Conservation (phyloP, 2,797 vertebrate genomes). For the Loris lydekkerianus region DNA sequence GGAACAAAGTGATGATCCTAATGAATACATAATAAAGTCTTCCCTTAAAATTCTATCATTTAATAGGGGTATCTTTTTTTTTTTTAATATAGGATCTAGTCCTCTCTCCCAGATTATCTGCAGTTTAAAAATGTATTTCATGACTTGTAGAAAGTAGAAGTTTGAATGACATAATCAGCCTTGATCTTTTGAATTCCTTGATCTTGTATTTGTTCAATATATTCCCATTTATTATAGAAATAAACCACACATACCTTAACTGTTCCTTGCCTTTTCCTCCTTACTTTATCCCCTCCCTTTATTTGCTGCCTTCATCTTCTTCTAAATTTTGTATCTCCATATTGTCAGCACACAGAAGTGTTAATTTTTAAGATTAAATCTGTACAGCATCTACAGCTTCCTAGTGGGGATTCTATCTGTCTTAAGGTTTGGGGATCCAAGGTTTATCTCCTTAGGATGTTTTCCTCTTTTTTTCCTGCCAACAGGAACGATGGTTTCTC, state of each 20-base stretch:
- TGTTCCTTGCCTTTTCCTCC: neutral
- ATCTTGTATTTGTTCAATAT: neutral
- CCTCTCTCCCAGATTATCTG: neutral
- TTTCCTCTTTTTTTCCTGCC: neutral
- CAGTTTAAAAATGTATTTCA: neutral
- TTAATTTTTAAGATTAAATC: conserved; percentile 18
- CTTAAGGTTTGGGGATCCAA: neutral
- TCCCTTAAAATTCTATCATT: conserved; percentile 24
- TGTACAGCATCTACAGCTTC: neutral
- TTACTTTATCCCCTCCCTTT: neutral
- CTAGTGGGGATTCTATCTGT: neutral
- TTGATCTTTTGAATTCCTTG: conserved; percentile 29
- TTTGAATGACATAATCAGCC: neutral
- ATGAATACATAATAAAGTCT: neutral
- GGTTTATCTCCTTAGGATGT: neutral
- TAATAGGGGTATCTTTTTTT: neutral
- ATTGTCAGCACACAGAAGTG: neutral
- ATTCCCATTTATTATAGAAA: neutral
- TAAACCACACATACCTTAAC: neutral
- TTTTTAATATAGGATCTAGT: neutral
- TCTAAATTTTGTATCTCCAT: neutral
- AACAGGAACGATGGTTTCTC: neutral
- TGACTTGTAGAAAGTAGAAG: neutral
- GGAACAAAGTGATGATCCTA: conserved; percentile 27
- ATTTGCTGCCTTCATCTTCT: neutral